These are phyloP conservation scores for Linyphia triangularis DNA, from an alignment of 2,888 invertebrate genomes.

Conservation along the genomic window DNA sequence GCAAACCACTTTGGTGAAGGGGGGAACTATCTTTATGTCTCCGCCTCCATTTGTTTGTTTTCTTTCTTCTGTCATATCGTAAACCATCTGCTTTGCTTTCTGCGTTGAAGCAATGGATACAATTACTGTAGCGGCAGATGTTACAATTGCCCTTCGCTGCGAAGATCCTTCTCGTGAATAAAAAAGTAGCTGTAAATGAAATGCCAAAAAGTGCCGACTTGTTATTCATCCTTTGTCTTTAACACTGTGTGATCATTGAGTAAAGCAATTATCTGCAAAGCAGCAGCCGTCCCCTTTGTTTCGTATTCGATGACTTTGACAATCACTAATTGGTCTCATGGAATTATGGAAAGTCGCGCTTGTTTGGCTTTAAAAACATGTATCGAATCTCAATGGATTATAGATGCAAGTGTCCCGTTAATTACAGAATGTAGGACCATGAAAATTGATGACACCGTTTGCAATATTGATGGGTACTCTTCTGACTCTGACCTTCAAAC, in stretches of 20 bases:
- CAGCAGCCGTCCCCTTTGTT: neutral
- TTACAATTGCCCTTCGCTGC: neutral
- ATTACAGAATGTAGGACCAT: neutral
- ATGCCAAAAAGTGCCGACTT: neutral
- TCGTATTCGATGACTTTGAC: neutral
- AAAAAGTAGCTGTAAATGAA: neutral
- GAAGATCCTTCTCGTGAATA: too few species aligned
- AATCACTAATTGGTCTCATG: neutral
- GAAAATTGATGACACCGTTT: neutral
- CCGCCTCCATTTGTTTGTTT: too few species aligned
- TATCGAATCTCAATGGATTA: neutral
- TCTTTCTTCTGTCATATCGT: too few species aligned
- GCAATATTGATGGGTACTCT: conserved; percentile 7
- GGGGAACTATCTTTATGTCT: too few species aligned
- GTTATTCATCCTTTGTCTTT: neutral
- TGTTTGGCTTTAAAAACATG: neutral
- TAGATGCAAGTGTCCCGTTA: neutral
- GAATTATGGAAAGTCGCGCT: neutral
- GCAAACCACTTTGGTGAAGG: too few species aligned
- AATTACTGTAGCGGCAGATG: neutral
- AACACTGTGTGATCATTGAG: neutral
- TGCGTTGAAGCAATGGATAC: neutral
- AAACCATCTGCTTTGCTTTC: too few species aligned
- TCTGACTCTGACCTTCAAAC: neutral
- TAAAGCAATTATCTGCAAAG: neutral